Base-by-base conservation (phyloP, 1,140 invertebrate species). In the Drosophila parabipectinata region DNA sequence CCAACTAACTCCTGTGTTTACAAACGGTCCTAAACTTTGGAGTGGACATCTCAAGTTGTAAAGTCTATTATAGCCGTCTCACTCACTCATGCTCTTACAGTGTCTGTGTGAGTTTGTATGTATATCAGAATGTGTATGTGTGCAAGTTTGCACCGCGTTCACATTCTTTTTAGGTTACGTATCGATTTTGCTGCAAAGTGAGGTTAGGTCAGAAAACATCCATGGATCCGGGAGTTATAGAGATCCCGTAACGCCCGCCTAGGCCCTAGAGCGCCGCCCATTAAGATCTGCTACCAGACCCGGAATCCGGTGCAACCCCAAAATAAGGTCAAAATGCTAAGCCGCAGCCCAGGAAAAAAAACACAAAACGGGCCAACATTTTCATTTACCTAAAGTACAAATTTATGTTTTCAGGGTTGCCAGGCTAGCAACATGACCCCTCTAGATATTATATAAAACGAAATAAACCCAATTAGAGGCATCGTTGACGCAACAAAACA, bases 141-240 rank as follows among this genome's bases (percentile, higher is more conserved):
- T 68, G 66, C 53, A 50, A 44, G 62, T 85, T 63, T 85, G 82
- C 82, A 68, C 56, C 81, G 63, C 72, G 64, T 67, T 85, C 72
- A 88, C 72, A 79, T 87, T 88, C 67, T 88, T 88, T 87, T 77
- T 89, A 88, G 83, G 83, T 88, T 88, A 88, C 83, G 84, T 88
- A 88, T 88, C 84, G 83, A 88, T 88, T 88, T 89, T 87, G 71
- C 62, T 88, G 48, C 44, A 58, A 50, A 79, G 72, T 88, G 60
- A 74, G 83, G 83, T 88, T 88, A 88, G 57, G 60, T 73, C 53
- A 72, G 77, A 78, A 64, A 76, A 76, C 48, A 75, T 78, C 44
- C 41, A 32, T 44, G 47, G 24, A 47, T 54, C 45, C 18, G 24
- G 8, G 44, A 56, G 51, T 56, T 37, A 39, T 41, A 34, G 26